Percentiles rank a stretch among this genome's conserved stretches.
Evolutionary conservation across 2,888 invertebrate genomes (phyloP).

Genomic region (Pandemis corylana): DNA sequence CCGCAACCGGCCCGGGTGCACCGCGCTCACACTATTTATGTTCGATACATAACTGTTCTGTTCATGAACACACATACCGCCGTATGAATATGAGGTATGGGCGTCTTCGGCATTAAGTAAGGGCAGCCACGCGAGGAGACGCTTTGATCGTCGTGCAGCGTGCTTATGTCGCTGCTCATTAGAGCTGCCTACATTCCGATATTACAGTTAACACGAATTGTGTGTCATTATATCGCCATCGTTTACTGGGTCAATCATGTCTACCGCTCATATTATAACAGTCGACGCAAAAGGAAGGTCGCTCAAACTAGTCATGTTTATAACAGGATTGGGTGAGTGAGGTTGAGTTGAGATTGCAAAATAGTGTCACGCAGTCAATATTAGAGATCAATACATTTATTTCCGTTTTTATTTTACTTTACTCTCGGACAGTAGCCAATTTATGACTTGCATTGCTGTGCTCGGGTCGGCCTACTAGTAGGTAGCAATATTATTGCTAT

Average conservation of each 20-base stretch:
- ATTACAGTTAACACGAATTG: slow-evolving; percentile 40
- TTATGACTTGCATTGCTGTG: not conserved
- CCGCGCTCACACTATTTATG: slow-evolving; percentile 17
- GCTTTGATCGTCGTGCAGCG: slow-evolving; percentile 53
- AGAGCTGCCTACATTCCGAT: slow-evolving; percentile 41
- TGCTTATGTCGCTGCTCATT: slow-evolving; percentile 28
- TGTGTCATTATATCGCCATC: slow-evolving; percentile 29
- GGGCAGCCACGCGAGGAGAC: slow-evolving; percentile 42
- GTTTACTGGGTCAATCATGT: slow-evolving; percentile 34
- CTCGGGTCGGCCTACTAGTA: not conserved
- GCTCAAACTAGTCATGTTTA: slow-evolving; percentile 27
- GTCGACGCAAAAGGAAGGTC: slow-evolving; percentile 24
- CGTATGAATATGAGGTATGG: slow-evolving; percentile 26
- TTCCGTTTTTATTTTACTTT: not conserved
- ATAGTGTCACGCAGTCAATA: not conserved
- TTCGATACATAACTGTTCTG: slow-evolving; percentile 32
- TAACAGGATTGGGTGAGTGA: not conserved
- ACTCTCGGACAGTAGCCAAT: not conserved
- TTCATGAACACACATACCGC: slow-evolving; percentile 19
- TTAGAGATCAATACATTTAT: not conserved
- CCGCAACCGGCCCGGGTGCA: slow-evolving; percentile 20
- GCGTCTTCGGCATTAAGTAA: slow-evolving; percentile 32
- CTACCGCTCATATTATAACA: slow-evolving; percentile 25
- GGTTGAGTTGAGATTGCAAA: not conserved
- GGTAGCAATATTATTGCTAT: slow-evolving; percentile 7